Conservation (phyloP, 2,113 vertebrate species). For the Heliornis fulica region DNA sequence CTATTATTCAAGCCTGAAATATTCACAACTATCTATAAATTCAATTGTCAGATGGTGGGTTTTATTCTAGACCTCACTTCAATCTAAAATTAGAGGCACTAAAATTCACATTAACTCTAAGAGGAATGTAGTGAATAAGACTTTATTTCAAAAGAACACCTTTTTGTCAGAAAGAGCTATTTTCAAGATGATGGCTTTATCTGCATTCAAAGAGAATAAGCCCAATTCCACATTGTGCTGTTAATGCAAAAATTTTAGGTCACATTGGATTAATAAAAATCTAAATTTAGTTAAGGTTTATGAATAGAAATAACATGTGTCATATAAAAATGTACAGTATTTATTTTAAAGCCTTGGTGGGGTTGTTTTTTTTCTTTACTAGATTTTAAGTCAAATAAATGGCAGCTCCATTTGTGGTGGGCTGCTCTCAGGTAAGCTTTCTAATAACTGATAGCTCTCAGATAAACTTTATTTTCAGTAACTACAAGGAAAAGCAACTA, state of each 20-base stretch:
- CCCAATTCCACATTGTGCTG: constrained; percentile 88
- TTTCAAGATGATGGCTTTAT: constrained; percentile 98
- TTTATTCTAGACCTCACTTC: constrained; percentile 89
- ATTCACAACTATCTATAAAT: constrained; percentile 98
- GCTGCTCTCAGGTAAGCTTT: neutral
- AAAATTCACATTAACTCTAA: constrained; percentile 94
- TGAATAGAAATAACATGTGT: constrained; percentile 76
- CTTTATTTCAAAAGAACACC: constrained; percentile 93
- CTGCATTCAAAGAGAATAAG: constrained; percentile 84
- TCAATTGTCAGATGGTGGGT: constrained; percentile 90
- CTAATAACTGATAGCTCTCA: neutral
- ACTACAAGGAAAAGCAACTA: neutral
- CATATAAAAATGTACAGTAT: constrained; percentile 65
- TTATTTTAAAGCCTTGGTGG: constrained; percentile 71
- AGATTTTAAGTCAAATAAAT: constrained; percentile 37
- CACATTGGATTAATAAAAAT: constrained; percentile 82
- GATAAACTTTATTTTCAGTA: neutral
- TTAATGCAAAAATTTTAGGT: constrained; percentile 88
- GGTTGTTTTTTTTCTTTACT: constrained; percentile 57
- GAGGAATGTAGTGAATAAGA: constrained; percentile 87
- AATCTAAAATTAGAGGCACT: constrained; percentile 95
- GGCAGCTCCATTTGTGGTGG: neutral
- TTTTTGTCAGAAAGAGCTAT: constrained; percentile 91
- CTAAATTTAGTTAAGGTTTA: constrained; percentile 78
- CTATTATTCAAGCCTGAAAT: constrained; percentile 94